Evolutionary conservation across 2,797 vertebrate genomes (phyloP).

Genomic region (Oceanodroma leucorhoa): DNA sequence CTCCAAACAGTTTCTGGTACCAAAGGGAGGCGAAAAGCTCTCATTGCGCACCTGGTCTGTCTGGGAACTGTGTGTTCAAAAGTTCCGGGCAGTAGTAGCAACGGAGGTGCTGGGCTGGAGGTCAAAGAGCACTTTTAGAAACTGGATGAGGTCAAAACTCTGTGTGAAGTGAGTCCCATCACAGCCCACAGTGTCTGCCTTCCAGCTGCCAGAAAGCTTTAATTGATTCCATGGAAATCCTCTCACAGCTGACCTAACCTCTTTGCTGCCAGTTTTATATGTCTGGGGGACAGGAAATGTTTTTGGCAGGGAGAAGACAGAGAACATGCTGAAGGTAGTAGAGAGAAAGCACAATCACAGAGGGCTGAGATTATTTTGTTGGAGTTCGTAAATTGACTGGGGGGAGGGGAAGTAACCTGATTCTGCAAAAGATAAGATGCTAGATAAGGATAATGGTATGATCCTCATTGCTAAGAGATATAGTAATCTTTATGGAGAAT

Average conservation of each 20-base stretch:
- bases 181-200: neutral
- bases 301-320: constrained; percentile 15
- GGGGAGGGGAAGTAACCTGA: neutral
- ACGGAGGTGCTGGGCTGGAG: neutral
- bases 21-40: neutral
- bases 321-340: neutral
- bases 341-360: neutral
- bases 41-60: constrained; percentile 22
- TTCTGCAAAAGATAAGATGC: neutral
- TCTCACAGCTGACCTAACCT: constrained; percentile 18
- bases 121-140: neutral
- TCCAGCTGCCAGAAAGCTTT: neutral
- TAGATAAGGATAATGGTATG: neutral
- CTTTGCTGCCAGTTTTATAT: neutral
- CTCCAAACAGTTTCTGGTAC: neutral
- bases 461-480: neutral
- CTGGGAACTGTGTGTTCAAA: constrained; percentile 34
- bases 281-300: constrained; percentile 8
- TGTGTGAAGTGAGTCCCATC: constrained; percentile 20
- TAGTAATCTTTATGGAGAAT: neutral
- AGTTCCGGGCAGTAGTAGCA: neutral
- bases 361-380: neutral
- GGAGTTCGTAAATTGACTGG: neutral
- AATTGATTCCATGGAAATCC: constrained; percentile 8
- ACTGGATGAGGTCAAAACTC: constrained; percentile 3